Conservation (phyloP, 2,113 vertebrate species). For the Uropsilus gracilis region DNA sequence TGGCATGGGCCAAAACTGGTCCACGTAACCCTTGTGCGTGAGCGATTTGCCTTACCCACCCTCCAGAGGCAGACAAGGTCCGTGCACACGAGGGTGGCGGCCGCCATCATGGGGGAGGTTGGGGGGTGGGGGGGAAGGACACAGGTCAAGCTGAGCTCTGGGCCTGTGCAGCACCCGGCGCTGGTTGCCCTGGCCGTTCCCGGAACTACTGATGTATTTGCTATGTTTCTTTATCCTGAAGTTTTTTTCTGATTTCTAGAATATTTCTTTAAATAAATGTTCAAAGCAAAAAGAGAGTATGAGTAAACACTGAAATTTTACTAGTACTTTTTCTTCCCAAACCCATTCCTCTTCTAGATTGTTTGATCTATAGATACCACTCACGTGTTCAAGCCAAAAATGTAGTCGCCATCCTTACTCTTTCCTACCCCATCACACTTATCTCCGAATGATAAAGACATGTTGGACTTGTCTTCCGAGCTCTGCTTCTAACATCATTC, state of each 20-base stretch:
- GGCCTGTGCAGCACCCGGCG: too few species aligned
- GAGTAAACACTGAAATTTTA: neutral
- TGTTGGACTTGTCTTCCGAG: neutral
- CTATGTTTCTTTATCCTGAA: conserved; percentile 22
- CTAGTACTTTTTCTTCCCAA: conserved; percentile 24
- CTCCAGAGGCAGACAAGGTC: too few species aligned
- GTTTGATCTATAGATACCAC: neutral
- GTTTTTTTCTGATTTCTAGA: conserved; percentile 27
- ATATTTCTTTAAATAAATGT: conserved; percentile 44
- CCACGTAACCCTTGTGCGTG: too few species aligned
- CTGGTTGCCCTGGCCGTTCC: too few species aligned
- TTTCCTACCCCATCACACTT: neutral
- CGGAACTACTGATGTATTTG: conserved; percentile 38
- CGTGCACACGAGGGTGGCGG: too few species aligned
- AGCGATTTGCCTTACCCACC: too few species aligned
- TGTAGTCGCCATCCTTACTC: neutral
- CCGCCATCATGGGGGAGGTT: too few species aligned
- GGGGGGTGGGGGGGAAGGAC: too few species aligned
- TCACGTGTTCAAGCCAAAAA: neutral
- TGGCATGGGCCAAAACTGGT: too few species aligned
- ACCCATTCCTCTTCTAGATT: conserved; percentile 2
- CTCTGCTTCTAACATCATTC: neutral
- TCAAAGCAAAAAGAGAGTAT: conserved; percentile 36
- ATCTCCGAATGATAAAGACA: neutral
- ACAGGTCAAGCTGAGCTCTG: too few species aligned